Evolutionary conservation across 2,888 invertebrate genomes (phyloP).

Genomic region (Zaprionus bogoriensis): DNA sequence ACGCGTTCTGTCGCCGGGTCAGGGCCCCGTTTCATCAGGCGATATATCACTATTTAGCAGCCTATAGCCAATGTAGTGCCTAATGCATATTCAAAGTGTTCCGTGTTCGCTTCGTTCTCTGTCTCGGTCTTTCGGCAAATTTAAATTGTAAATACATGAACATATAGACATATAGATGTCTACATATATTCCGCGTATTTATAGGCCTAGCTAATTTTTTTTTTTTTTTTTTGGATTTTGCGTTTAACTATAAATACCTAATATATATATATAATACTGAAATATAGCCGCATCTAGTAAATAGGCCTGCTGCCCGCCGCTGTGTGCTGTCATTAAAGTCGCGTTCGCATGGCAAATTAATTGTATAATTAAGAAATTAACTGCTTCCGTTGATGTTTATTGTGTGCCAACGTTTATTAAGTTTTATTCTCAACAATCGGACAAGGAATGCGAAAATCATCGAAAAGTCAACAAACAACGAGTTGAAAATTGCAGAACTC

Average conservation of each 20-base stretch:
- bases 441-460: slow-evolving; percentile 11
- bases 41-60: slow-evolving; percentile 61
- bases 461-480: not conserved
- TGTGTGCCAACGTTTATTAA: slow-evolving; percentile 41
- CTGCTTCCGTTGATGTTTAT: slow-evolving; percentile 73
- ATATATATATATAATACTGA: not conserved
- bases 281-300: not conserved
- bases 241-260: not conserved
- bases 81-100: slow-evolving; percentile 65
- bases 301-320: not conserved
- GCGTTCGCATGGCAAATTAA: slow-evolving; percentile 63
- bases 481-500: too few relatives aligned
- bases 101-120: slow-evolving; percentile 4
- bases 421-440: slow-evolving; percentile 14
- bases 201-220: slow-evolving; percentile 20
- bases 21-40: slow-evolving; percentile 35
- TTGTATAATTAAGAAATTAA: slow-evolving; percentile 73
- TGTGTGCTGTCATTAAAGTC: slow-evolving; percentile 36
- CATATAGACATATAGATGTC: not conserved
- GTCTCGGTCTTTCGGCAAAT: slow-evolving; percentile 12
- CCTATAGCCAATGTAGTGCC: slow-evolving; percentile 22
- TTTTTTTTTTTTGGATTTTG: not conserved
- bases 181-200: slow-evolving; percentile 12
- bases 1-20: slow-evolving; percentile 42
- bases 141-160: slow-evolving; percentile 20